Evolutionary conservation across 1,140 invertebrate genomes (phyloP).

Genomic region (Aphidius ervi): DNA sequence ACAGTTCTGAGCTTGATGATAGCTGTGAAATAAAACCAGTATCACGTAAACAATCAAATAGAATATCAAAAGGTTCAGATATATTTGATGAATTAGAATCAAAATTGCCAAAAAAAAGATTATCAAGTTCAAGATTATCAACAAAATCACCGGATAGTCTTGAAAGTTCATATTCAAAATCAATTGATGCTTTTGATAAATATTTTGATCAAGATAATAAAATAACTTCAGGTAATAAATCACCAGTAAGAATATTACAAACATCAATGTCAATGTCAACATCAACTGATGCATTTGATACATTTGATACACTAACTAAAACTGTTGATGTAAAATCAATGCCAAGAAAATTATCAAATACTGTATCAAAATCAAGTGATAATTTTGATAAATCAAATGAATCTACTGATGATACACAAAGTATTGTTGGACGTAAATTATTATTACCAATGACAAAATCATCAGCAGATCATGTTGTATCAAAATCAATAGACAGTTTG

Average conservation of each 20-base stretch:
- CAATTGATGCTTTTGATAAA: conserved; percentile 41
- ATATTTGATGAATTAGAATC: conserved; percentile 36
- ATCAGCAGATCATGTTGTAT: conserved; percentile 31
- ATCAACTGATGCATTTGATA: conserved; percentile 41
- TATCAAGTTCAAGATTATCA: conserved; percentile 36
- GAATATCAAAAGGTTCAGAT: conserved; percentile 36
- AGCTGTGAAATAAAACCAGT: conserved; percentile 21
- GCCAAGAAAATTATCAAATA: conserved; percentile 21
- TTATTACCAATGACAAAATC: conserved; percentile 36
- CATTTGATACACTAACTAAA: conserved; percentile 34
- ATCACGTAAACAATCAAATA: conserved; percentile 30
- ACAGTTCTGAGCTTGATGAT: conserved; percentile 23
- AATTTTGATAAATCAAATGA: conserved; percentile 39
- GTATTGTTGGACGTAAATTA: conserved; percentile 32
- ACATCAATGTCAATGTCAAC: conserved; percentile 34
- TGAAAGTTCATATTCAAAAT: conserved; percentile 45
- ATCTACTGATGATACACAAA: conserved; percentile 27
- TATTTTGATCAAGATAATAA: conserved; percentile 32
- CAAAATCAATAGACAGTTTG: conserved; percentile 46
- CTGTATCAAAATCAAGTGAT: conserved; percentile 44
- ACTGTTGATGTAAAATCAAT: conserved; percentile 28
- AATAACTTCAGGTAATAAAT: conserved; percentile 18
- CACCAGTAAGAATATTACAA: conserved; percentile 29
- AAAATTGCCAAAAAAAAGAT: conserved; percentile 32
- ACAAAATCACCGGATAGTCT: conserved; percentile 44